Evolutionary conservation across 2,888 invertebrate genomes (phyloP), one percentile per base, ranked within the genome.

Genomic region (Dryococelus australis): DNA sequence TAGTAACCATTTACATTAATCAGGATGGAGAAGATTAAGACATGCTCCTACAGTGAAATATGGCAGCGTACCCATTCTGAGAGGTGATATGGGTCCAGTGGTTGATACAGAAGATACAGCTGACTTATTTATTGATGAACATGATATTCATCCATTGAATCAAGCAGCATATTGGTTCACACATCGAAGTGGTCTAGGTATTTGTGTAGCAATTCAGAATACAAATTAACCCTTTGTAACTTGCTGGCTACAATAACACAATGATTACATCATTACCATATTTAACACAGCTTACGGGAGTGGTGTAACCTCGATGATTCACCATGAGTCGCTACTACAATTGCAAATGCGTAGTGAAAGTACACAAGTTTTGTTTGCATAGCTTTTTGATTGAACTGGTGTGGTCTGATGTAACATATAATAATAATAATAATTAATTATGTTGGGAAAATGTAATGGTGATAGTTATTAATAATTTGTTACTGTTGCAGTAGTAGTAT

Each of bases 91-190:
- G 83, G 86, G 86, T 43, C 87, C 86, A 26, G 51, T 43, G 43
- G 86, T 84, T 78, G 84, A 53, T 80, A 27, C 43, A n/a, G 85
- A 85, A 53, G 80, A 43, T 43, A 85, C 43, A 78, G 81, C 53
- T 35, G 87, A 81, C 79, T 80, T 81, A 43, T 79, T 85, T 81
- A 87, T 51, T 65, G 43, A 26, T 85, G 88, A 87, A 86, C 78
- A 79, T 87, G 86, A 87, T 81, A 85, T 88, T 79, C 89, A 89
- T 84, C 89, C 89, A 51, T 86, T 89, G 87, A 89, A 86, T 86
- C 87, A 88, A 86, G 87, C 88, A 85, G 88, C 88, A 43, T 88
- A 87, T 87, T 89, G 88, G 88, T 84, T 84, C 65, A 86, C 84
- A 35, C 86, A 27, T n/a, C 80, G 47, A 35, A 80, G 87, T 80